Evolutionary conservation across 2,797 vertebrate species (phyloP), one percentile per base, ranked within the genome.

Genomic region (Lithobates pipiens): DNA sequence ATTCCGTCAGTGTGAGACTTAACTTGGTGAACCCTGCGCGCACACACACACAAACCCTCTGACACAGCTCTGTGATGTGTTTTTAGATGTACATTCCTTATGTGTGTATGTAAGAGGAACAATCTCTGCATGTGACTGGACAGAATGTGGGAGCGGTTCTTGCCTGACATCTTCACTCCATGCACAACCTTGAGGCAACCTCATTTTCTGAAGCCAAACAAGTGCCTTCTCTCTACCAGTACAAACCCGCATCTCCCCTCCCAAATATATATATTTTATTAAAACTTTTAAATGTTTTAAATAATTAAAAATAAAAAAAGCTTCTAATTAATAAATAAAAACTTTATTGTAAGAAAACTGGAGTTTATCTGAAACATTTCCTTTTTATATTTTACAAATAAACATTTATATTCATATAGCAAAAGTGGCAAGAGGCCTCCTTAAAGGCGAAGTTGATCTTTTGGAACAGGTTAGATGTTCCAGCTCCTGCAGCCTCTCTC

Each of bases 241-340:
- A 42, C 72, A 81, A n/a, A 78, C 76, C 29, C 54, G 69, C 80
- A 67, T 77, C 44, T 36, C 68, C 71, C 61, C 34, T 78, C 68
- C 80, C 42, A 61, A 75, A 67, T 65, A 76, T 83, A 83, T 83
- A 83, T 83, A 87, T 87, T 87, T 87, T 87, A 87, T 84, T 87
- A 84, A 87, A 68, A 83, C 81, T 54, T 85, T 75, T 39, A 86
- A 86, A 84, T 83, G 80, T 87, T 79, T 83, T 81, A 81, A 83
- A 86, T 72, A 79, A 82, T 18, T 6, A 36, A 36, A 36, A 84
- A 65, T 29, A 65, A 85, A 77, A 83, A 83, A 87, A 76, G 86
- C 86, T 79, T 87, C 82, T 83, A 84, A 83, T 85, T 72, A 73
- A 46, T 87, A 87, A 85, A 87, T 83, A 80, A 87, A 63, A 87